A percentile compares a stretch with the other conserved stretches of the same genome.
phyloP scores from a whole-genome alignment of 2,113 vertebrate species.

The Opisthocomus hoazin region DNA sequence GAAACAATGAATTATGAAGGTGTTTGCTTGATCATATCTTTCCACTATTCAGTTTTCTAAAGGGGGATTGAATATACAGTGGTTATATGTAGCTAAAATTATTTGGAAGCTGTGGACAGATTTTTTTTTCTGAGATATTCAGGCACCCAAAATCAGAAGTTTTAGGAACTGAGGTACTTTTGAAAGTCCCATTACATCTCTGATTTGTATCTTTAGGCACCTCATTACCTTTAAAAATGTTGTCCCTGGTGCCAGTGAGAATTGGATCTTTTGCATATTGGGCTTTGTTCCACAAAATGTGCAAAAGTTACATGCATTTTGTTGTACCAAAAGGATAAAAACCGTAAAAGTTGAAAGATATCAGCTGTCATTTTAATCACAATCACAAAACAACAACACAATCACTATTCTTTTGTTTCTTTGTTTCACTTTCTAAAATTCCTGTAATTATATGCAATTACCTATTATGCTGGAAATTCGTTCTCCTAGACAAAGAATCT shows the following conservation, averaged over 20 bases:
- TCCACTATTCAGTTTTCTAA: background rate
- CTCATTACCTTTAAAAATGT: background rate
- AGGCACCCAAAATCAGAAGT: background rate
- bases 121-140: background rate
- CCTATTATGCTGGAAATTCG: conserved; percentile 56
- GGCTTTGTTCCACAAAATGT: background rate
- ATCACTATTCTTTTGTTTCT: background rate
- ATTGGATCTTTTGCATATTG: background rate
- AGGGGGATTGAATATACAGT: background rate
- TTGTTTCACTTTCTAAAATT: conserved; percentile 60
- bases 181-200: background rate
- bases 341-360: background rate
- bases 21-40: background rate
- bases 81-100: background rate
- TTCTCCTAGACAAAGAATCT: conserved; percentile 59
- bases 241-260: background rate
- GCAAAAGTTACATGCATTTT: background rate
- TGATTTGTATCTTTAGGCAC: background rate
- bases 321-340: background rate
- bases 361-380: conserved; percentile 29
- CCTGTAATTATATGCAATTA: conserved; percentile 65
- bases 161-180: background rate
- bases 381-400: background rate
- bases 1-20: background rate
- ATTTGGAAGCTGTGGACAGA: background rate